A percentile compares a stretch with the other conserved stretches of the same genome.
These are phyloP conservation scores for Pseudobourletiella spinata DNA, from an alignment of 1,140 invertebrate genomes.

Conservation along the genomic window DNA sequence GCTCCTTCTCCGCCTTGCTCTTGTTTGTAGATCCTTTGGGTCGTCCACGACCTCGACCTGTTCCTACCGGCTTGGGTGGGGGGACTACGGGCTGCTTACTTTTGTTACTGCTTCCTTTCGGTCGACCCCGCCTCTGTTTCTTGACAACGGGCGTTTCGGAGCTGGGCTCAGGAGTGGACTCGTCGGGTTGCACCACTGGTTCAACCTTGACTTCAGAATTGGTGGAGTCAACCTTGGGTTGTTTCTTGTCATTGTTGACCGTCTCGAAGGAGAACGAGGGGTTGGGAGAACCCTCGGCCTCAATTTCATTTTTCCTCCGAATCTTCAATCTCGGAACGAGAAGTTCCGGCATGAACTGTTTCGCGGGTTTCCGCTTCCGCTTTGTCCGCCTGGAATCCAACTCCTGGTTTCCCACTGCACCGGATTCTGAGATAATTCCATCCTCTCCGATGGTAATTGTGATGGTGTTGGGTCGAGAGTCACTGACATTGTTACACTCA, in stretches of 20 bases:
- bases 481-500: not conserved
- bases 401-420: constrained; percentile 52
- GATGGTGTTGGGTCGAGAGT: constrained; percentile 10
- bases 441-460: constrained; percentile 27
- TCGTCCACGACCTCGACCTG: constrained; percentile 23
- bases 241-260: not conserved
- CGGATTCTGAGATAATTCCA: constrained; percentile 50
- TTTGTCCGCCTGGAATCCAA: constrained; percentile 11
- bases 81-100: not conserved
- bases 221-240: not conserved
- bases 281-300: not conserved
- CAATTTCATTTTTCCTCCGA: not conserved
- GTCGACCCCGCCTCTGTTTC: constrained; percentile 5
- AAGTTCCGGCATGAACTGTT: constrained; percentile 19
- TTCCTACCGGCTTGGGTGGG: not conserved
- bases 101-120: not conserved
- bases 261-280: constrained; percentile 1
- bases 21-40: constrained; percentile 28
- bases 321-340: constrained; percentile 8
- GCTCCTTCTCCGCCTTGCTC: constrained; percentile 6
- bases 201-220: not conserved
- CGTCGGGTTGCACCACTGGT: not conserved
- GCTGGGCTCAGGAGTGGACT: not conserved
- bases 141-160: no score
- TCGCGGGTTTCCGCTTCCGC: constrained; percentile 27